phyloP scores from a whole-genome alignment of 2,113 vertebrate genomes.

The Melanerpes formicivorus region DNA sequence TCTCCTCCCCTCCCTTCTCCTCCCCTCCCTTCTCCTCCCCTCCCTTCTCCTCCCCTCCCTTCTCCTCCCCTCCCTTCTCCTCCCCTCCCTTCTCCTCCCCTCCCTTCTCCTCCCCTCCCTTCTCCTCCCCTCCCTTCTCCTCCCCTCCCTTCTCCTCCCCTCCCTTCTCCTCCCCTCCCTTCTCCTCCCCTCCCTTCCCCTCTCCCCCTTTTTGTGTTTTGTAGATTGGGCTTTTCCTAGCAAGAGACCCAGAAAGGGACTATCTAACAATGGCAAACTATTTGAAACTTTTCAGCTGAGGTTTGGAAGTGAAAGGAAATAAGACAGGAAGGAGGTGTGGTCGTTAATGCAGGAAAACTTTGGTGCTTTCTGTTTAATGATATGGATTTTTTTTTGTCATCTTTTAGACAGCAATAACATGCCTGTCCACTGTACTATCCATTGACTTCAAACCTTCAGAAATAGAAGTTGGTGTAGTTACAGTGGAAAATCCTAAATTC shows the following conservation, averaged over 20 bases:
- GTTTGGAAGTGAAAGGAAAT: neutral
- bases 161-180: neutral
- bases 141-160: too few species aligned
- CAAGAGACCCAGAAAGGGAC: neutral
- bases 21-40: neutral
- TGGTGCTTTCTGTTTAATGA: neutral
- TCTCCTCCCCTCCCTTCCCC: too few species aligned
- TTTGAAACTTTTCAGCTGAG: neutral
- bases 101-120: too few species aligned
- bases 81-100: too few species aligned
- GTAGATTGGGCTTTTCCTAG: neutral
- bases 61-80: neutral
- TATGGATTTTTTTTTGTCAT: neutral
- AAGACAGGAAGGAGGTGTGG: neutral
- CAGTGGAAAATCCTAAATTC: conserved; percentile 93
- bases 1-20: too few species aligned
- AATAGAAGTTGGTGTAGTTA: conserved; percentile 93
- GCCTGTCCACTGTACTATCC: conserved; percentile 93
- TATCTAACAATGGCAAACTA: neutral
- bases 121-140: neutral
- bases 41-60: too few species aligned
- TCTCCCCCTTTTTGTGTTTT: neutral
- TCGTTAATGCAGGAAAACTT: neutral
- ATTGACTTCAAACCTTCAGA: conserved; percentile 98
- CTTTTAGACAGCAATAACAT: conserved; percentile 92